phyloP scores from a whole-genome alignment of 2,888 invertebrate genomes.

The Peribatodes rhomboidaria region DNA sequence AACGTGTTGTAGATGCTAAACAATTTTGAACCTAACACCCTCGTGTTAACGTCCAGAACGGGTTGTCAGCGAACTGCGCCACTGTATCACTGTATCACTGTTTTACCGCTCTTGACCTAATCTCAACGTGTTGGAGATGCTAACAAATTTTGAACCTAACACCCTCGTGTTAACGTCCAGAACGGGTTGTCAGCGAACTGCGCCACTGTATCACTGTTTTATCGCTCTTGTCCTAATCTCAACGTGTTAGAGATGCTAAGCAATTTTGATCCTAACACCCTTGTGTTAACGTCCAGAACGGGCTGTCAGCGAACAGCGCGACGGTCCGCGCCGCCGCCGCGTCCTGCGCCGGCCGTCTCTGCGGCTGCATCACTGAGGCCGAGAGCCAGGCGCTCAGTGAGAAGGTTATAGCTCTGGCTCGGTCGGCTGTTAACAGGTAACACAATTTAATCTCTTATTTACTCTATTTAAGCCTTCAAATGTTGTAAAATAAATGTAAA shows the following conservation, averaged over 20 bases:
- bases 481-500: too few species aligned
- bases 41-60: too few species aligned
- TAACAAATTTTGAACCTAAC: neutral
- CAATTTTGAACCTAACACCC: neutral
- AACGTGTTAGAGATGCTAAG: neutral
- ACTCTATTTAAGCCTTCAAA: too few species aligned
- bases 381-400: conserved; percentile 75
- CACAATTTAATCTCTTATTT: too few species aligned
- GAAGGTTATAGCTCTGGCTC: conserved; percentile 67
- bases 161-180: too few species aligned
- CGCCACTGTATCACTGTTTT: neutral
- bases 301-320: conserved; percentile 91
- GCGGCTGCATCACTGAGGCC: conserved; percentile 69
- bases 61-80: neutral
- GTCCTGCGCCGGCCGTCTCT: conserved; percentile 96
- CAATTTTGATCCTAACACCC: neutral
- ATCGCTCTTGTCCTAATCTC: too few species aligned
- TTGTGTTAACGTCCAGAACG: conserved; percentile 78
- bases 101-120: too few species aligned
- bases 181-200: neutral
- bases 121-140: neutral
- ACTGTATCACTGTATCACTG: neutral
- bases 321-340: conserved; percentile 97
- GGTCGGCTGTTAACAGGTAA: conserved; percentile 58
- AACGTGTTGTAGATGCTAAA: neutral